Evolutionary conservation across 2,888 invertebrate species (phyloP).

Genomic region (Physocephala rufipes): DNA sequence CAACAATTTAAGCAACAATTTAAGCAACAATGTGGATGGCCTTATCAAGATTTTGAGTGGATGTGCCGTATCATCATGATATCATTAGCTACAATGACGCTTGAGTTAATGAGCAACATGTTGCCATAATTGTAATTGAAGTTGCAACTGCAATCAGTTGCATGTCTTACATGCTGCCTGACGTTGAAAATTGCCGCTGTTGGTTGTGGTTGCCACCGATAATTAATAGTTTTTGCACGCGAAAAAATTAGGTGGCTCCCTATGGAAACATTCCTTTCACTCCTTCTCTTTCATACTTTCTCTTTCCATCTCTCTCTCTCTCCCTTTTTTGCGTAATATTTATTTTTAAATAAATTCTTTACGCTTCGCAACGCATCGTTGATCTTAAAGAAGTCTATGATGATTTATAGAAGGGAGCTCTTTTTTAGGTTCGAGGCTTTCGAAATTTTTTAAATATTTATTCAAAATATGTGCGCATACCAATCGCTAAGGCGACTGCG

Average conservation of each 20-base stretch:
- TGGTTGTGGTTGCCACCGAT: no score
- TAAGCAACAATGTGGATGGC: no score
- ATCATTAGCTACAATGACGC: slow-evolving; percentile 26
- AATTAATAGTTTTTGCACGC: no score
- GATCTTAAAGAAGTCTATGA: slow-evolving; percentile 15
- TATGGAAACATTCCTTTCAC: no score
- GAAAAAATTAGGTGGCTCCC: no score
- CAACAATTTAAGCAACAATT: no score
- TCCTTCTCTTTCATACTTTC: no score
- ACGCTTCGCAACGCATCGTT: slow-evolving; percentile 13
- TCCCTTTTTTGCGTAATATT: background rate
- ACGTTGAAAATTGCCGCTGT: background rate
- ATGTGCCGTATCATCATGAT: no score
- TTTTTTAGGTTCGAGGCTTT: slow-evolving; percentile 3
- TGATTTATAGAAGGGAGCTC: slow-evolving; percentile 19
- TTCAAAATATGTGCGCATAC: background rate
- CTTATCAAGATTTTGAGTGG: no score
- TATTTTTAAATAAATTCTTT: slow-evolving; percentile 18
- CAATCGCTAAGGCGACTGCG: background rate
- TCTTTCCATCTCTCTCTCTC: no score
- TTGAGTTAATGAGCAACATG: background rate
- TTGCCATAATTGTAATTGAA: no score
- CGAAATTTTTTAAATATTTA: slow-evolving; percentile 8
- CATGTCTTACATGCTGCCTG: slow-evolving; percentile 16
- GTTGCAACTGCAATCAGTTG: slow-evolving; percentile 17